phyloP scores from a whole-genome alignment of 2,888 invertebrate species.

The Epinotia bilunana region DNA sequence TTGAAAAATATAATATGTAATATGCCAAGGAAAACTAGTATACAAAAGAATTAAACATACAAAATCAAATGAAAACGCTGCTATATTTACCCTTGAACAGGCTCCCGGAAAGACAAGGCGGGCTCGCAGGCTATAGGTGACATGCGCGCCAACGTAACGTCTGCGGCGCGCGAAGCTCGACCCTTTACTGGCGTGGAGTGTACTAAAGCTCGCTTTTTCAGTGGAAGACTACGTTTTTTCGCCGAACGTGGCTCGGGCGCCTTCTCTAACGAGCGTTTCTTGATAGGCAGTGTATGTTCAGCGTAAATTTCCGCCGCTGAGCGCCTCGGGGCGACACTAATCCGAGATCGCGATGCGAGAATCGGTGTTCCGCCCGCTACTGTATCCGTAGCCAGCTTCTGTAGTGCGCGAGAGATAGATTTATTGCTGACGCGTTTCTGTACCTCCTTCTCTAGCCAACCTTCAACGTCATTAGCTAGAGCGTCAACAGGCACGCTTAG shows the following conservation, averaged over 20 bases:
- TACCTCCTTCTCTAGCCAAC: slow-evolving; percentile 62
- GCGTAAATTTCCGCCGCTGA: slow-evolving; percentile 55
- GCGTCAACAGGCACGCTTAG: slow-evolving; percentile 58
- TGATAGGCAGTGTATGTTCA: slow-evolving; percentile 65
- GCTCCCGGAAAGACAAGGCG: not conserved
- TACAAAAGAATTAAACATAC: not conserved
- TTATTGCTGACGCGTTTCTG: slow-evolving; percentile 52
- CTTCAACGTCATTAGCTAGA: slow-evolving; percentile 58
- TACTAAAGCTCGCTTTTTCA: slow-evolving; percentile 66
- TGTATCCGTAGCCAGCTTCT: slow-evolving; percentile 61
- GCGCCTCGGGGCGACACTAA: not conserved
- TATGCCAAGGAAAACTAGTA: not conserved
- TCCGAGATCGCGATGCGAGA: slow-evolving; percentile 50
- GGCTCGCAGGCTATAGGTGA: slow-evolving; percentile 66
- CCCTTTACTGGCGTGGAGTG: slow-evolving; percentile 73
- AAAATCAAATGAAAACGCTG: not conserved
- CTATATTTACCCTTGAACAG: slow-evolving; percentile 2
- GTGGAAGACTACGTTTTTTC: slow-evolving; percentile 53
- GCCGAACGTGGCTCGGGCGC: slow-evolving; percentile 23
- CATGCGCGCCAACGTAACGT: slow-evolving; percentile 62
- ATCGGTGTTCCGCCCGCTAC: slow-evolving; percentile 60
- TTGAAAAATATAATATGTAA: too few relatives aligned
- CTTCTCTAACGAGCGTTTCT: slow-evolving; percentile 65
- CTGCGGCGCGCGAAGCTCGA: slow-evolving; percentile 50
- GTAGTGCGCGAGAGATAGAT: slow-evolving; percentile 58